Conservation (phyloP, 1,140 invertebrate genomes). For the Diachasmimorpha longicaudata region DNA sequence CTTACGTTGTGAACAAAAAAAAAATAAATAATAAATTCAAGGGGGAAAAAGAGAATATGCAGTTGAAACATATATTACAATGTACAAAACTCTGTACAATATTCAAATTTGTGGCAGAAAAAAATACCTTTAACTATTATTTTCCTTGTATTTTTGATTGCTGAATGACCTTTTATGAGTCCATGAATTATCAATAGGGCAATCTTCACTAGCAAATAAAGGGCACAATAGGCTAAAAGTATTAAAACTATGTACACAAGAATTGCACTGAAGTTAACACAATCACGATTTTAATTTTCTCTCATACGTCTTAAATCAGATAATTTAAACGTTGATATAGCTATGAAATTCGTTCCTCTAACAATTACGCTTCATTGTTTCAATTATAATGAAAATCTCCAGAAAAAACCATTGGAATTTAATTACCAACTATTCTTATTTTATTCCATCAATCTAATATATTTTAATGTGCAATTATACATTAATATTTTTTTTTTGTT, state of each 20-base stretch:
- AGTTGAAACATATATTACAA: slow-evolving; percentile 60
- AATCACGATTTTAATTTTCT: neutral
- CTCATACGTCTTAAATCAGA: neutral
- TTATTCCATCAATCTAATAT: slow-evolving; percentile 23
- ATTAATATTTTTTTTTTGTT: slow-evolving; percentile 28
- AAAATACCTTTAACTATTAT: neutral
- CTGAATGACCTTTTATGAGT: neutral
- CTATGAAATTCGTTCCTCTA: too few species aligned
- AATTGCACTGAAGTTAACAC: slow-evolving; percentile 12
- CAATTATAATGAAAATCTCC: neutral
- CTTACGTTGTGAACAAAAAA: neutral
- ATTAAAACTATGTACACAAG: slow-evolving; percentile 15
- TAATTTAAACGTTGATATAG: neutral
- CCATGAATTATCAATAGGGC: neutral
- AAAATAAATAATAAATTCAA: slow-evolving; percentile 47
- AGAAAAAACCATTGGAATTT: neutral
- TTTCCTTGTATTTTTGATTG: neutral
- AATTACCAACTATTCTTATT: neutral
- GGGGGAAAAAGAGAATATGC: slow-evolving; percentile 49
- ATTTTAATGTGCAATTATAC: slow-evolving; percentile 39
- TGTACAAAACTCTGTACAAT: slow-evolving; percentile 51
- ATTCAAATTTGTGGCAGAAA: neutral
- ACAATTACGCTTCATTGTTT: too few species aligned
- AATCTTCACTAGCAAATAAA: neutral
- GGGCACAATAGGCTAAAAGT: neutral